Evolutionary conservation across 1,140 invertebrate species (phyloP).

Genomic region (Eriocheir sinensis): DNA sequence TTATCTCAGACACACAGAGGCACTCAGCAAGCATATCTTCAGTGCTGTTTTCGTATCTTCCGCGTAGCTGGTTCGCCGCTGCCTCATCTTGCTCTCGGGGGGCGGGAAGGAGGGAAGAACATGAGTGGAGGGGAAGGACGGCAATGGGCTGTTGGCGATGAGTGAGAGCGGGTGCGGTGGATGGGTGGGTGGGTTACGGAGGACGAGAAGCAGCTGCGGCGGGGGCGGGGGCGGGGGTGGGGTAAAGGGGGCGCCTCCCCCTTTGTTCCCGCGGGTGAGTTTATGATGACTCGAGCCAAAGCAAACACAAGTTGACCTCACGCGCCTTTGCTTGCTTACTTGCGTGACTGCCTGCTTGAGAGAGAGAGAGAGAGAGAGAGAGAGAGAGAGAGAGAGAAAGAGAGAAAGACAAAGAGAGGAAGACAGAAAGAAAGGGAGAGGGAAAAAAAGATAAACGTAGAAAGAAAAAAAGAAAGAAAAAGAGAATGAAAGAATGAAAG

Average conservation of each 20-base stretch:
- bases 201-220: neutral
- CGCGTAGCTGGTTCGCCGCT: neutral
- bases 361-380: slow-evolving; percentile 22
- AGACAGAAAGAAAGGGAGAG: no score
- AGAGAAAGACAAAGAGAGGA: neutral
- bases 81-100: neutral
- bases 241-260: no score
- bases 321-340: neutral
- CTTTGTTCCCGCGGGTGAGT: neutral
- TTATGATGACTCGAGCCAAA: slow-evolving; percentile 3
- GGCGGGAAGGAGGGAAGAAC: no score
- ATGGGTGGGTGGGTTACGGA: no score
- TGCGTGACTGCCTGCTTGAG: neutral
- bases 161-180: no score
- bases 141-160: no score
- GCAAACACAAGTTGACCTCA: slow-evolving; percentile 5
- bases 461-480: no score
- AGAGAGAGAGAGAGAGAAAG: slow-evolving; percentile 15
- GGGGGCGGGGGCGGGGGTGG: neutral
- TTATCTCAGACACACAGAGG: neutral
- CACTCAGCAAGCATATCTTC: neutral
- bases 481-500: no score
- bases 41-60: slow-evolving; percentile 13
- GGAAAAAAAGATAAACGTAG: no score
- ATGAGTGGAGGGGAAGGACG: no score